These are phyloP conservation scores for Siniperca obscura DNA, from an alignment of 2,797 vertebrate genomes.

Conservation along the genomic window DNA sequence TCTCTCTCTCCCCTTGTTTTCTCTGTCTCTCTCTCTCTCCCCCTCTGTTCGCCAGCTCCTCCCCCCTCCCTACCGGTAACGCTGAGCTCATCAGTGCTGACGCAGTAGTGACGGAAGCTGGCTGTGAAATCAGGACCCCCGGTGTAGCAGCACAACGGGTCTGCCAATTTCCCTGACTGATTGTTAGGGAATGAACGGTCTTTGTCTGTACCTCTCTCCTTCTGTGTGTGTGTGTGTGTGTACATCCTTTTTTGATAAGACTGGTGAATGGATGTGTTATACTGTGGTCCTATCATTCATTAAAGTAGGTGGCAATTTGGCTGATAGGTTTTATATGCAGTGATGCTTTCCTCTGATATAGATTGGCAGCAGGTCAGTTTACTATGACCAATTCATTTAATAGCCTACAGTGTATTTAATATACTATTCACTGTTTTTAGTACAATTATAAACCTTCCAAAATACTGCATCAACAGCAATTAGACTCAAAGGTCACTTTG, in stretches of 20 bases:
- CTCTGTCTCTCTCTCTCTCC: constrained; percentile 22
- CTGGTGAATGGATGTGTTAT: neutral
- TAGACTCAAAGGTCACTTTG: neutral
- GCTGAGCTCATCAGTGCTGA: constrained; percentile 90
- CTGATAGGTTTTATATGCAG: constrained; percentile 7
- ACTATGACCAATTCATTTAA: neutral
- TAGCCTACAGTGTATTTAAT: neutral
- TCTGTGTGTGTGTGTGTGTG: neutral
- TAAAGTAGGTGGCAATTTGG: constrained; percentile 17
- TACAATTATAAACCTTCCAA: neutral
- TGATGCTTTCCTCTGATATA: constrained; percentile 10
- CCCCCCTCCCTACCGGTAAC: constrained; percentile 46
- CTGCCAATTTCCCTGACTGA: constrained; percentile 86
- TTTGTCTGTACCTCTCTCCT: neutral
- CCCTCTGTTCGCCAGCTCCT: constrained; percentile 20
- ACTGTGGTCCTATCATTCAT: constrained; percentile 4
- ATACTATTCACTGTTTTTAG: neutral
- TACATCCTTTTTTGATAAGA: neutral
- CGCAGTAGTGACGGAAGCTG: constrained; percentile 94
- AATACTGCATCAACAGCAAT: neutral
- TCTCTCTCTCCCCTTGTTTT: constrained; percentile 13
- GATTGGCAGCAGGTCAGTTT: neutral
- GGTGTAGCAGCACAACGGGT: constrained; percentile 76
- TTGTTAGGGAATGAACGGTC: constrained; percentile 27
- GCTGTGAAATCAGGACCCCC: constrained; percentile 87